phyloP scores from a whole-genome alignment of 35 echinoderm and acorn worm genomes.

The Anneissia japonica region DNA sequence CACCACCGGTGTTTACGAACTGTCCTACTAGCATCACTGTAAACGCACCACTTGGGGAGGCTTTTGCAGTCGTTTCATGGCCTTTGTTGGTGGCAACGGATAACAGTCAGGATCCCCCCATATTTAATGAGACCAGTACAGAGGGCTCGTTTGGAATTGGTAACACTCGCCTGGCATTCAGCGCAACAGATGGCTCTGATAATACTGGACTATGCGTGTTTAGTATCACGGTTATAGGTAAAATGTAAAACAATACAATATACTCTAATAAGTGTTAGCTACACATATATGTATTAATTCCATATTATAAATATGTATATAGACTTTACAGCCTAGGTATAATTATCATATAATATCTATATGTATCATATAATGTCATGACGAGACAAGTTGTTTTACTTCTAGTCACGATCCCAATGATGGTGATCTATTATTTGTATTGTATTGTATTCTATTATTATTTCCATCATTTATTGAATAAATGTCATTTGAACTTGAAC shows the following conservation, averaged over 20 bases:
- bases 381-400: too few species aligned
- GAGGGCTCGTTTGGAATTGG: not conserved
- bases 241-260: not conserved
- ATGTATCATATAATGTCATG: too few species aligned
- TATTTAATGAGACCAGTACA: not conserved
- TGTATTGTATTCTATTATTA: too few species aligned
- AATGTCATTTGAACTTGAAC: too few species aligned
- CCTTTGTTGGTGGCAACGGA: not conserved
- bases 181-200: not conserved
- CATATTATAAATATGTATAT: too few species aligned
- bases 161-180: not conserved
- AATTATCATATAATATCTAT: too few species aligned
- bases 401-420: too few species aligned
- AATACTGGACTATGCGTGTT: not conserved
- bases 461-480: too few species aligned
- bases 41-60: not conserved
- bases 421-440: too few species aligned
- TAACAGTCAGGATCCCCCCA: not conserved
- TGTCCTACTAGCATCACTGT: not conserved
- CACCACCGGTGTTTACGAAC: not conserved
- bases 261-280: too few species aligned
- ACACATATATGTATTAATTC: too few species aligned
- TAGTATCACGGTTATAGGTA: not conserved
- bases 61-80: not conserved
- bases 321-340: too few species aligned